Percentiles rank a stretch among this genome's conserved stretches.
Conservation (phyloP, 2,113 vertebrate genomes). For the Xyrauchen texanus region DNA sequence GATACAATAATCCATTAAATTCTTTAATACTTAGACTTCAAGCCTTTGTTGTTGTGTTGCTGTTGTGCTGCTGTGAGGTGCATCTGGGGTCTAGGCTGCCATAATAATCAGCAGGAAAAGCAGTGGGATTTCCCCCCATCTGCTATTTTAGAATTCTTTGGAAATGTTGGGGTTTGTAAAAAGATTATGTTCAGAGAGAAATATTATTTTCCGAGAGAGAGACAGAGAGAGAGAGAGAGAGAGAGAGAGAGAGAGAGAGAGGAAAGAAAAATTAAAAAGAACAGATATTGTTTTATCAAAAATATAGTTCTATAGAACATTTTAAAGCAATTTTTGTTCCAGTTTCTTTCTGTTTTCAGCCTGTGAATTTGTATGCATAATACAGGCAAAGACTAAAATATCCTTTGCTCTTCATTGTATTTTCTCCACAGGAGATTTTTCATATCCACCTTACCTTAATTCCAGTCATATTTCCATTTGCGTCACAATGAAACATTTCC, state of each 20-base stretch:
- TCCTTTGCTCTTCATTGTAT: too few species aligned
- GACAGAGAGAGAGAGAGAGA: background rate
- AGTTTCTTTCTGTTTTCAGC: background rate
- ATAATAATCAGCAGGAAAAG: slow-evolving; percentile 26
- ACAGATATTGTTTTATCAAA: background rate
- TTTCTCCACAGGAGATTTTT: too few species aligned
- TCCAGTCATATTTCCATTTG: slow-evolving; percentile 7
- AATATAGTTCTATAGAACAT: background rate
- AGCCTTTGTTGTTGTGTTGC: slow-evolving; percentile 1
- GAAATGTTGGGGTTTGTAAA: slow-evolving; percentile 8
- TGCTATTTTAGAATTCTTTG: slow-evolving; percentile 31
- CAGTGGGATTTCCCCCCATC: slow-evolving; percentile 33
- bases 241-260: background rate
- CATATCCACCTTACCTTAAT: background rate
- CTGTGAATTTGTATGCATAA: background rate
- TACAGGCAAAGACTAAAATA: background rate
- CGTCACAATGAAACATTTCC: slow-evolving; percentile 23
- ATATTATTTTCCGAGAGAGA: too few species aligned
- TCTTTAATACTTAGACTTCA: slow-evolving; percentile 6
- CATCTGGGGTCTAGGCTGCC: slow-evolving; percentile 33
- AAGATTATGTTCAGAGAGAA: slow-evolving; percentile 2
- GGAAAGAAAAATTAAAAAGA: background rate
- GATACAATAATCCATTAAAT: slow-evolving; percentile 12
- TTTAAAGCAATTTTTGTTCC: background rate
- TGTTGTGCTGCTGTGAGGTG: slow-evolving; percentile 20